Evolutionary conservation across 2,888 invertebrate genomes (phyloP), one percentile per base, ranked within the genome.

Genomic region (Eurytoma adleriae): DNA sequence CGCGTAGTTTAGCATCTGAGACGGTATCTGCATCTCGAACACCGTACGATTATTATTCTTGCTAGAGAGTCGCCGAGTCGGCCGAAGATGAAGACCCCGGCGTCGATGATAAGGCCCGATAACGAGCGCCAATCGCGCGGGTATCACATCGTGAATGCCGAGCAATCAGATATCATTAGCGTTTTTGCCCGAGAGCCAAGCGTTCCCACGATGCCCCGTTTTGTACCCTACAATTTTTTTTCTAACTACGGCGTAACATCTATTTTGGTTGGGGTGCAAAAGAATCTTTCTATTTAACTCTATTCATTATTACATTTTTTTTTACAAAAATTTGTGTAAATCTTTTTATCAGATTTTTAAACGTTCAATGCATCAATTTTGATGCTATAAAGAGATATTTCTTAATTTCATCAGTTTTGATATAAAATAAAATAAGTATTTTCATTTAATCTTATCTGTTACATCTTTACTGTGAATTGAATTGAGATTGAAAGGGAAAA

Each of bases 131-230:
- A 13, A 67, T 18, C 56, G 50, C 27, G 77, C 75, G 79, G 83
- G 84, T 86, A 87, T 87, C 88, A 87, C 89, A 87, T 88, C 88
- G 87, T 86, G 89, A 89, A 89, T 86, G 86, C 76, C 76, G 88
- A 87, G 87, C 89, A 89, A 89, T 89, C 89, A 88, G 89, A 88
- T 90, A 89, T 89, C 89, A 90, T 90, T 90, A 90, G 86, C 85
- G 87, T 88, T 89, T 88, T 89, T 87, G 79, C 82, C 68, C 68
- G 30, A 50, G 70, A 16, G 64, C 50, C 16, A 18, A 10, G 18
- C 54, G 56, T 80, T 80, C 72, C 80, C 80, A 80, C 80, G 80
- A 57, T 70, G 18, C 3, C 14, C 20, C 52, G 48, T 66, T 40
- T 40, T 40, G 40, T 40, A 40, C 4, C 40, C 10, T 20, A 50